Percentiles rank a stretch among this genome's conserved stretches.
These are phyloP conservation scores for Cochlearius cochlearius DNA, from an alignment of 2,113 vertebrate species.

Conservation along the genomic window DNA sequence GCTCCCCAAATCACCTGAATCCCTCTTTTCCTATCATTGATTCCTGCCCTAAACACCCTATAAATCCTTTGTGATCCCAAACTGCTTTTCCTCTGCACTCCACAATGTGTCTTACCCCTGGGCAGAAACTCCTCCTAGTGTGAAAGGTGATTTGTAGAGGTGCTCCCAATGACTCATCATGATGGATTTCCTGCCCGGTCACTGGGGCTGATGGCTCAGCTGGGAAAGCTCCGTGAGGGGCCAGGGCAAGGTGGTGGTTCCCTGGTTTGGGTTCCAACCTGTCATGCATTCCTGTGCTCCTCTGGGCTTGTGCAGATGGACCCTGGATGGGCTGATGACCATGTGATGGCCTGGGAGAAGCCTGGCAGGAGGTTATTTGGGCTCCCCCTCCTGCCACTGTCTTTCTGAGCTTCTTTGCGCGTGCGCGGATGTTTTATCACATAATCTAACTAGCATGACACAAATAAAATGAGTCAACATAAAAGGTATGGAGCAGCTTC, in stretches of 20 bases:
- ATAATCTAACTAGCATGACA: neutral
- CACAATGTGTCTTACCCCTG: neutral
- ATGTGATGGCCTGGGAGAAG: neutral
- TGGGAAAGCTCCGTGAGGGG: neutral
- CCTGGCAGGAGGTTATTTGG: neutral
- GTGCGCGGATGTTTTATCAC: neutral
- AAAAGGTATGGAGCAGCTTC: neutral
- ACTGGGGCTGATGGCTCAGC: neutral
- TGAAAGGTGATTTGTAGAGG: neutral
- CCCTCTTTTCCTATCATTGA: neutral
- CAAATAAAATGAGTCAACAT: neutral
- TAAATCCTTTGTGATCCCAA: neutral
- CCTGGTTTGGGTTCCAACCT: neutral
- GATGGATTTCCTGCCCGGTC: neutral
- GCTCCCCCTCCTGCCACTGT: neutral
- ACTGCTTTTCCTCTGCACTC: neutral
- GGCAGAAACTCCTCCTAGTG: neutral
- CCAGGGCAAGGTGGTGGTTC: neutral
- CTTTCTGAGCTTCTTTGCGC: neutral
- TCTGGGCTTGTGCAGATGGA: neutral
- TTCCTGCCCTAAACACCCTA: neutral
- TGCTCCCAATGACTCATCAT: accelerated
- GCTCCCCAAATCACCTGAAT: neutral
- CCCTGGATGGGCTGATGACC: neutral
- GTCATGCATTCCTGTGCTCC: neutral